Evolutionary conservation across 1,140 invertebrate species (phyloP).

Genomic region (Scaptomyza pallida): DNA sequence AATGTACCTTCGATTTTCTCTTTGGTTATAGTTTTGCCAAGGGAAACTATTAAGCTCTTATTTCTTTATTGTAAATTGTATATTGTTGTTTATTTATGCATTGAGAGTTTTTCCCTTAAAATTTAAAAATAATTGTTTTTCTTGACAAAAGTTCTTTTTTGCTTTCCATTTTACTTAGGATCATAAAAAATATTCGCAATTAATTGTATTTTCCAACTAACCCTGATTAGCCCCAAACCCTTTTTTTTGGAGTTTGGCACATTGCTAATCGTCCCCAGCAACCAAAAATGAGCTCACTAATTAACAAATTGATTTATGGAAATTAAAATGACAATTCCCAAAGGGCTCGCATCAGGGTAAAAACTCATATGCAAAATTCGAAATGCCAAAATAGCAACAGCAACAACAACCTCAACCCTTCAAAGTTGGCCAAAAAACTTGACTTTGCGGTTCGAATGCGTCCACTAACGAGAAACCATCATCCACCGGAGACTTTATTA

Average conservation of each 20-base stretch:
- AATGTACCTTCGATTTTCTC: not conserved
- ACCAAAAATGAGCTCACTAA: slow-evolving; percentile 69
- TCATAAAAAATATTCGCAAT: not conserved
- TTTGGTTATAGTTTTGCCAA: not conserved
- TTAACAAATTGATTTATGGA: slow-evolving; percentile 83
- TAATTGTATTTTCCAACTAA: not conserved
- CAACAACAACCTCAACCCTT: slow-evolving; percentile 38
- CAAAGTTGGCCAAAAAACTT: slow-evolving; percentile 61
- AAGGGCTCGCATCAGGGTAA: slow-evolving; percentile 40
- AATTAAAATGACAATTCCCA: slow-evolving; percentile 78
- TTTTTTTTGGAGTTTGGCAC: not conserved
- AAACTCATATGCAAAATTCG: slow-evolving; percentile 62
- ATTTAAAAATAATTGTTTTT: no score
- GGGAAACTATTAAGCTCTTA: not conserved
- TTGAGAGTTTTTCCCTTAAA: not conserved
- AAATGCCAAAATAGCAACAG: slow-evolving; percentile 40
- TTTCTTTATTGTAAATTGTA: slow-evolving; percentile 4
- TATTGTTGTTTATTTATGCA: slow-evolving; percentile 13
- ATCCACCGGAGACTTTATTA: slow-evolving; percentile 22
- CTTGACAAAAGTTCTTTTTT: no score
- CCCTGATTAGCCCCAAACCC: slow-evolving; percentile 4
- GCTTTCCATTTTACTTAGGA: no score
- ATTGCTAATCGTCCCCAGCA: slow-evolving; percentile 56
- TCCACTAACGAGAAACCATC: slow-evolving; percentile 29
- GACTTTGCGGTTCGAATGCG: slow-evolving; percentile 58